Base-by-base conservation (phyloP, 2,888 invertebrate species). In the Hypomecis punctinalis region DNA sequence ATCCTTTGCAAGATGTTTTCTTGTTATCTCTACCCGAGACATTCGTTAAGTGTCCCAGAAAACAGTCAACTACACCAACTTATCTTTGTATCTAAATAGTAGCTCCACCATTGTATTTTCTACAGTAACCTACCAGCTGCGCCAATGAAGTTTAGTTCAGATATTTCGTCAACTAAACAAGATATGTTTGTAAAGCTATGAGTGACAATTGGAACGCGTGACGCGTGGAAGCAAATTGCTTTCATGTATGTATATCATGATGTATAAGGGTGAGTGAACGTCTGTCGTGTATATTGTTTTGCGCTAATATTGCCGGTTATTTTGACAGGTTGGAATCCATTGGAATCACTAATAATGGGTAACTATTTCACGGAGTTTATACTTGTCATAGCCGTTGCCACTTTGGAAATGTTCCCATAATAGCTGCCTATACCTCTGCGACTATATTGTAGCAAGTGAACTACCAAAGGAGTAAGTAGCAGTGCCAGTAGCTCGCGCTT, bases 1-100 rank as follows among this genome's bases (percentile, higher is more conserved):
- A 66, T 70, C 66, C 67, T 67, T 62, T 60, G 33, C 48, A 53
- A 47, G 58, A 63, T 68, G 63, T 63, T 66, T 65, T 63, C 67
- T 68, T 62, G 59, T 68, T 68, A 64, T 61, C 48, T 48, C 49
- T 49, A 49, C 60, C 48, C 49, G 42, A 65, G 71, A 68, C 68
- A 47, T 66, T 55, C 65, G 63, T 55, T 68, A 71, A 69, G 63
- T 54, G 65, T 67, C 59, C 54, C 56, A 45, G 47, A 54, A 63
- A 46, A 39, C 49, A 61, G 49, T 42, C 6, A 35, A 1, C 7
- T 2, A 10, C 1, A 13, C 37, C 7, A 51, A 8, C 6, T 13
- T 51, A 13, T 37, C 6, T 42, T 3, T 33, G n/a, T 3, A 40
- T 10, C 6, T 2, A 13, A 42, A 42, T 33, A 40, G 6, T 10